Conservation (phyloP, 2,797 vertebrate species). For the Xenops minutus region DNA sequence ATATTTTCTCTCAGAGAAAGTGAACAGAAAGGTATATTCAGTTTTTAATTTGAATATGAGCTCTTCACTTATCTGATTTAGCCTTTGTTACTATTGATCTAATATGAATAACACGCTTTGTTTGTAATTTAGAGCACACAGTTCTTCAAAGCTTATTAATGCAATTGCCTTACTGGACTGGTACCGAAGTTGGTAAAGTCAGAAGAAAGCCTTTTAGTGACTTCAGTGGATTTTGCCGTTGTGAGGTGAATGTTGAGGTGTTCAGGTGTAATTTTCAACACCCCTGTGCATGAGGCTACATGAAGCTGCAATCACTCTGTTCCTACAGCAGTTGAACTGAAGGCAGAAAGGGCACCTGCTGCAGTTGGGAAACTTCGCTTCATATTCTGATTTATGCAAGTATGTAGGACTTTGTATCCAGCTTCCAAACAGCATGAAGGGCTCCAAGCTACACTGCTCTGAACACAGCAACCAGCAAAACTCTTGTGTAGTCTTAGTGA, state of each 20-base stretch:
- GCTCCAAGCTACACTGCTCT: not conserved
- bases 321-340: not conserved
- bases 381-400: not conserved
- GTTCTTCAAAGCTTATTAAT: not conserved
- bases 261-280: not conserved
- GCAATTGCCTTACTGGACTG: not conserved
- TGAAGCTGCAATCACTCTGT: not conserved
- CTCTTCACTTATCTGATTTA: not conserved
- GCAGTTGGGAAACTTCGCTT: not conserved
- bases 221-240: not conserved
- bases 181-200: not conserved
- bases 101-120: not conserved
- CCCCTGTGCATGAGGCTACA: fast-evolving
- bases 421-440: not conserved
- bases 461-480: not conserved
- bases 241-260: not conserved
- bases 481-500: not conserved
- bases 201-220: not conserved
- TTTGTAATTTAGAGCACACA: not conserved
- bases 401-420: not conserved
- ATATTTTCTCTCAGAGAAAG: not conserved
- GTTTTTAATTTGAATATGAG: not conserved
- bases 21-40: not conserved
- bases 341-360: not conserved
- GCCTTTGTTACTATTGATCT: not conserved